Evolutionary conservation across 2,797 vertebrate genomes (phyloP).

Genomic region (Allobates femoralis): DNA sequence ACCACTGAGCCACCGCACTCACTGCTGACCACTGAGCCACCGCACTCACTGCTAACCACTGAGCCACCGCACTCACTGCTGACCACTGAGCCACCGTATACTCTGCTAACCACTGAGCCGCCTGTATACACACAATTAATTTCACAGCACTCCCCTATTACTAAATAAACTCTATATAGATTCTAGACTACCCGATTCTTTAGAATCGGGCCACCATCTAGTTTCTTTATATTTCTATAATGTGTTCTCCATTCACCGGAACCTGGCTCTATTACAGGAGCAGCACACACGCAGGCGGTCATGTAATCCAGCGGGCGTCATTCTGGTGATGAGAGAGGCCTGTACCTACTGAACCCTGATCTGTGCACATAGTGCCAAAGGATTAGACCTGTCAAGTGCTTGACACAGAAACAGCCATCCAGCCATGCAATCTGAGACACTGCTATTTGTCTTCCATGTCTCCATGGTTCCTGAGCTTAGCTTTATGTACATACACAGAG

Average conservation of each 20-base stretch:
- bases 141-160: no score
- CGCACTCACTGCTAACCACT: no score
- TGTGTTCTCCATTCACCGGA: background rate
- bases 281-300: background rate
- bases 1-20: no score
- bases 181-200: no score
- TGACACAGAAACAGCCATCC: slow-evolving; percentile 2
- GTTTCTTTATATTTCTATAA: background rate
- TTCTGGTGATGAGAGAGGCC: slow-evolving; percentile 25
- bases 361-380: fast-evolving
- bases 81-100: no score
- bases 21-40: no score
- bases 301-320: slow-evolving; percentile 29
- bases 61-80: no score
- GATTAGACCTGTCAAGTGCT: slow-evolving; percentile 47
- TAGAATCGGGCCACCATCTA: no score
- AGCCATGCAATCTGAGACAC: slow-evolving; percentile 33
- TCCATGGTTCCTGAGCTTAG: slow-evolving; percentile 48
- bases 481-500: slow-evolving; percentile 21
- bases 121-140: no score
- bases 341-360: background rate
- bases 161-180: no score
- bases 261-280: background rate
- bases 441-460: slow-evolving; percentile 55
- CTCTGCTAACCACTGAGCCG: no score